These are phyloP conservation scores for Leptestheria dahalacensis DNA, from an alignment of 1,140 invertebrate species.

Conservation along the genomic window DNA sequence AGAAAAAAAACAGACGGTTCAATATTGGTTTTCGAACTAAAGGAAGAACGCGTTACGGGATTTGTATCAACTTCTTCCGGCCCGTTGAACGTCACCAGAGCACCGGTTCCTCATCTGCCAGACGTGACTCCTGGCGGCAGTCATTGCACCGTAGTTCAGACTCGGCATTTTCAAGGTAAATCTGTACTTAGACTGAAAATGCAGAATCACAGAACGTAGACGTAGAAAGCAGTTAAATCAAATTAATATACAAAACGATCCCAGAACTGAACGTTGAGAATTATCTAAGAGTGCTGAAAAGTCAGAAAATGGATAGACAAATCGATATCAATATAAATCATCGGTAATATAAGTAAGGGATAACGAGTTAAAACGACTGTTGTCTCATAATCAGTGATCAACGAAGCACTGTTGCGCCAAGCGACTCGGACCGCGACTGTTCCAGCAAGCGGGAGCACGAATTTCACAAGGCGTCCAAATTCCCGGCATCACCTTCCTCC, in stretches of 20 bases:
- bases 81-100: slow-evolving; percentile 51
- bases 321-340: too few species aligned
- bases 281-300: too few species aligned
- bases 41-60: slow-evolving; percentile 78
- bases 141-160: slow-evolving; percentile 80
- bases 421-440: slow-evolving; percentile 71
- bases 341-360: too few species aligned
- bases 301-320: too few species aligned
- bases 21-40: slow-evolving; percentile 18
- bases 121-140: slow-evolving; percentile 72
- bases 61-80: slow-evolving; percentile 96
- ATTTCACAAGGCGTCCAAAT: slow-evolving; percentile 42
- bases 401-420: slow-evolving; percentile 69
- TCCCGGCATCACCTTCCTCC: slow-evolving; percentile 20
- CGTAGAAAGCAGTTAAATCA: too few species aligned
- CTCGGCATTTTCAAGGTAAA: slow-evolving; percentile 78
- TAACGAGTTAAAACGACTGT: neutral
- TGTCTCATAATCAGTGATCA: slow-evolving; percentile 59
- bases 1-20: too few species aligned
- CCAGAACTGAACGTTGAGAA: too few species aligned
- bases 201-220: too few species aligned
- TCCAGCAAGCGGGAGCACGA: slow-evolving; percentile 31
- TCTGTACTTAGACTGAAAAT: too few species aligned
- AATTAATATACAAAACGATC: too few species aligned
- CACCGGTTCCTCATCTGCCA: slow-evolving; percentile 39